Base-by-base conservation (phyloP, 2,113 vertebrate genomes). In the Butastur rufipennis region DNA sequence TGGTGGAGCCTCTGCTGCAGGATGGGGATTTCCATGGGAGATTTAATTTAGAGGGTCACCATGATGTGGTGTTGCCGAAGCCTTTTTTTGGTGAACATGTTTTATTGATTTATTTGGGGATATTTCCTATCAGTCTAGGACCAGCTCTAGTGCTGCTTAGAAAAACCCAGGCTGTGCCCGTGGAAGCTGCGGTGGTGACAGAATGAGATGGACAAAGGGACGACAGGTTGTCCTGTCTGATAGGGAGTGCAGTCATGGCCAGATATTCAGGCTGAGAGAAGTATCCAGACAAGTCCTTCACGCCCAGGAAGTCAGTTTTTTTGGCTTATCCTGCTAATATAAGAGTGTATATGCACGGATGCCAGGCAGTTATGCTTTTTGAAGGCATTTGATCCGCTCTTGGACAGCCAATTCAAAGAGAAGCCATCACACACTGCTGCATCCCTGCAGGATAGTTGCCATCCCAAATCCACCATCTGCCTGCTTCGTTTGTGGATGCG, bases 21-120 rank as follows among this genome's bases (percentile, higher is more conserved):
- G 8, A 20, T 43, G 40, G n/a, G 16, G 15, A 36, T 20, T 83
- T 62, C 48, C 36, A 13, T 2, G 11, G 13, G 34, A 23, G 20
- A 7, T 50, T 48, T 55, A 13, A 62, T 78, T 31, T 18, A 83
- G 40, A 88, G 36, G 31, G 16, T 62, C 42, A 34, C 29, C 3
- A 0, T 20, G 48, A 52, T 9, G 9, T 43, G 34, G 8, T 7
- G 0, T 47, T n/a, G 34, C 9, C 1, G 0, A 70, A 86, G 25
- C n/a, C 36, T 83, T 59, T 78, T 79, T 52, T 43, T 20, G 26
- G 6, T 34, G 31, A 36, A 20, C 15, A 2, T 1, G 1, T 56
- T 40, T 43, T 23, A 25, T 45, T 62, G 23, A 29, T 74, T 53
- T 32, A 7, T 75, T 48, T 34, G 2, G 53, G 21, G 66, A 17